A percentile compares a stretch with the other conserved stretches of the same genome.
Conservation (phyloP, 2,888 invertebrate genomes). For the Globia sparganii region DNA sequence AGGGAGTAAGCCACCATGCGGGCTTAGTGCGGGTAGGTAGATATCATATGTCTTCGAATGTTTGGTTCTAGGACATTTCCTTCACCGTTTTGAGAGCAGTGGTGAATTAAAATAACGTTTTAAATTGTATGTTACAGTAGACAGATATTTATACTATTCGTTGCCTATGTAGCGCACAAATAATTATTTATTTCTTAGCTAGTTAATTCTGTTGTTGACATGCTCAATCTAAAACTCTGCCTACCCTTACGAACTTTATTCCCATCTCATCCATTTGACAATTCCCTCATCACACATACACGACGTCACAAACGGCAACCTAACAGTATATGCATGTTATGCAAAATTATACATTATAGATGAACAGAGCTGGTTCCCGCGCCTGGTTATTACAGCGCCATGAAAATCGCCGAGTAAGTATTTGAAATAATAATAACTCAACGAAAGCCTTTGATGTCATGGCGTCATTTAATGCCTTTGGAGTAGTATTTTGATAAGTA, state of each 20-base stretch:
- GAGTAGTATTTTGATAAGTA: constrained; percentile 56
- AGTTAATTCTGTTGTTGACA: neutral
- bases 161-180: too few species aligned
- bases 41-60: neutral
- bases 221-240: neutral
- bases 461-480: constrained; percentile 50
- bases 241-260: neutral
- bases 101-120: neutral
- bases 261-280: constrained; percentile 18
- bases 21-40: neutral
- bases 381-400: constrained; percentile 57
- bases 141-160: neutral
- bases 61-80: neutral
- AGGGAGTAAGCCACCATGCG: neutral
- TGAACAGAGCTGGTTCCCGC: constrained; percentile 44
- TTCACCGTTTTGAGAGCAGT: neutral
- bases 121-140: neutral
- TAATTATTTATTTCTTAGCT: neutral
- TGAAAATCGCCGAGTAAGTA: constrained; percentile 58
- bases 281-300: constrained; percentile 37
- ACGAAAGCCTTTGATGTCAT: constrained; percentile 58
- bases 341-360: constrained; percentile 60
- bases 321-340: constrained; percentile 55
- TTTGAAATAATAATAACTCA: constrained; percentile 62
- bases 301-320: constrained; percentile 32